phyloP scores from a whole-genome alignment of 1,140 invertebrate genomes.

The Eciton burchellii region DNA sequence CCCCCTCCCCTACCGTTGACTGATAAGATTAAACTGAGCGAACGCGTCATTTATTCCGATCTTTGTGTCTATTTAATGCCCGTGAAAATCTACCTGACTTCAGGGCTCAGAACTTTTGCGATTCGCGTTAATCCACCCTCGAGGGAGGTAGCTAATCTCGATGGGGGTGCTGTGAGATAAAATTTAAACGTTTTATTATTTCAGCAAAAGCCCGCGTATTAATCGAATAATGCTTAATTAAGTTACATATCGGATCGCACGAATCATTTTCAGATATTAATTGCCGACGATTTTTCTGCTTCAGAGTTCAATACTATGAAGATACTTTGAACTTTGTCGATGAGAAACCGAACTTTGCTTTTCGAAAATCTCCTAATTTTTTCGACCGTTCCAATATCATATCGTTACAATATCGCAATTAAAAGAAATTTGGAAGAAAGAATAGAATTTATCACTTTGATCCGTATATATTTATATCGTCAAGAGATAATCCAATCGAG shows the following conservation, averaged over 20 bases:
- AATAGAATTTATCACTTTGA: background rate
- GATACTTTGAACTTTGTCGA: too few species aligned
- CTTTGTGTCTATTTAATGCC: background rate
- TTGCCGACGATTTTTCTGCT: too few species aligned
- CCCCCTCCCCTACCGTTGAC: background rate
- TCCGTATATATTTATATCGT: background rate
- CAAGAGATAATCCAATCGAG: background rate
- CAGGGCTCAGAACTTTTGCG: background rate
- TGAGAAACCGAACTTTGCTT: too few species aligned
- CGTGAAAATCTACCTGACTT: background rate
- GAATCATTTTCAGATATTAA: background rate
- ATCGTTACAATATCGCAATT: too few species aligned
- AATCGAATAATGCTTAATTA: background rate
- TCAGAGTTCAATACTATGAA: too few species aligned
- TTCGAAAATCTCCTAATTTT: too few species aligned
- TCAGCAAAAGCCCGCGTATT: too few species aligned
- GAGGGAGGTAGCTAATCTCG: background rate
- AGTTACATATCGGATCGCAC: background rate
- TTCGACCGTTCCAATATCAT: too few species aligned
- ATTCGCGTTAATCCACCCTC: background rate
- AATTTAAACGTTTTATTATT: too few species aligned
- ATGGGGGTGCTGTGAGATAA: background rate
- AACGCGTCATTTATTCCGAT: background rate
- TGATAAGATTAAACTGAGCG: constrained; percentile 25
- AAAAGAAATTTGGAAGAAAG: too few species aligned